Evolutionary conservation across 2,797 vertebrate genomes (phyloP).

Genomic region (Cyclura pinguis): DNA sequence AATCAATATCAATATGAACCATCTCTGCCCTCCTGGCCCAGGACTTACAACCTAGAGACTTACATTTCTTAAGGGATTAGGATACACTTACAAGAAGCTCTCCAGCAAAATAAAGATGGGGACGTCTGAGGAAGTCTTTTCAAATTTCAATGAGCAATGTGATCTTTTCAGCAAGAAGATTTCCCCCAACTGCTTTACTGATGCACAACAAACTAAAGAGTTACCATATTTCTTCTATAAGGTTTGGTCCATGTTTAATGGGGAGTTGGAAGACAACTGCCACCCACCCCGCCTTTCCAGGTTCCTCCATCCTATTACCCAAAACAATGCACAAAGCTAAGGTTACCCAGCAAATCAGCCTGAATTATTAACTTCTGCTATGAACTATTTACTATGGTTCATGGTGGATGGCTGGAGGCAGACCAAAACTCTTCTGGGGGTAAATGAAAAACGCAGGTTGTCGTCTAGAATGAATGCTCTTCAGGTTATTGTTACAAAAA

Average conservation of each 20-base stretch:
- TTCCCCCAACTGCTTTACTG: conserved; percentile 16
- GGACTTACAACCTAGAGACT: conserved; percentile 32
- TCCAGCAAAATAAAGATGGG: conserved; percentile 27
- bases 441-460: conserved; percentile 38
- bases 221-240: conserved; percentile 12
- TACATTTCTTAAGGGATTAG: conserved; percentile 46
- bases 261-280: not conserved
- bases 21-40: conserved; percentile 45
- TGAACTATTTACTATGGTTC: conserved; percentile 38
- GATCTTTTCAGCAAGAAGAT: conserved; percentile 34
- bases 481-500: conserved; percentile 43
- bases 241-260: not conserved
- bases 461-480: conserved; percentile 26
- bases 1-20: conserved; percentile 55
- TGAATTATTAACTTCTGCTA: conserved; percentile 38
- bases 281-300: not conserved
- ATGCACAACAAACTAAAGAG: conserved; percentile 26
- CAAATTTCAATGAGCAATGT: conserved; percentile 42
- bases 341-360: conserved; percentile 37
- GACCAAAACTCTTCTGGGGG: conserved; percentile 44
- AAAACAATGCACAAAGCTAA: conserved; percentile 34
- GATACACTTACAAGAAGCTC: conserved; percentile 42
- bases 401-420: conserved; percentile 37
- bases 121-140: conserved; percentile 17
- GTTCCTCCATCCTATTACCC: conserved; percentile 25